Base-by-base conservation (phyloP, 2,797 vertebrate genomes). In the Gymnothorax javanicus region DNA sequence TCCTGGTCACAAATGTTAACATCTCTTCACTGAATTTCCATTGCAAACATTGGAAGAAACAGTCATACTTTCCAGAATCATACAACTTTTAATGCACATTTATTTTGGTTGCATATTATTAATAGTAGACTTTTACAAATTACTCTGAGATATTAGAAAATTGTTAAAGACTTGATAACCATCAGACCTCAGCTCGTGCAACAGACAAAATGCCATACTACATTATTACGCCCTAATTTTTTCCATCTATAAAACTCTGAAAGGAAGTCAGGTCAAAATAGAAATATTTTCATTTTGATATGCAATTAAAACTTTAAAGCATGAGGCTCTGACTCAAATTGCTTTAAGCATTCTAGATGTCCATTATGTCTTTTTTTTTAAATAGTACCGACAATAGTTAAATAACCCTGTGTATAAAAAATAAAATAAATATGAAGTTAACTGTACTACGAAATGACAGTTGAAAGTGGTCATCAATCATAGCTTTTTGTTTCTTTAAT, bases 81-180 rank as follows among this genome's bases (percentile, higher is more conserved):
- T 93, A 93, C 94, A 91, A 93, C 89, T 93, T 84, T 94, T 94
- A 96, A 96, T 96, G 95, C 96, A 96, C 95, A 96, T 95, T 95
- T 96, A 96, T 96, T 96, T 96, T 96, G 96, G 95, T 97, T 97
- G 95, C 95, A 96, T 97, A 96, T 95, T 94, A 93, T 95, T 95
- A 93, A 95, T 94, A 94, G 94, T 92, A 96, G 95, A 94, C 90
- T 88, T 92, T 93, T 92, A 96, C 95, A 96, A 95, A 93, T 96
- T 96, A 95, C 90, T 91, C 94, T 92, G 93, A 94, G 94, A 94
- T 95, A 95, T 92, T 94, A 94, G 92, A 91, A 94, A 95, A 94
- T 90, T 82, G 92, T 89, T 92, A 90, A 67, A 84, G 93, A 94
- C 91, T 90, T 92, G 90, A 94, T 93, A 94, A 91, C 91, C 89